phyloP scores from a whole-genome alignment of 2,888 invertebrate species.

The Philereme transversata region DNA sequence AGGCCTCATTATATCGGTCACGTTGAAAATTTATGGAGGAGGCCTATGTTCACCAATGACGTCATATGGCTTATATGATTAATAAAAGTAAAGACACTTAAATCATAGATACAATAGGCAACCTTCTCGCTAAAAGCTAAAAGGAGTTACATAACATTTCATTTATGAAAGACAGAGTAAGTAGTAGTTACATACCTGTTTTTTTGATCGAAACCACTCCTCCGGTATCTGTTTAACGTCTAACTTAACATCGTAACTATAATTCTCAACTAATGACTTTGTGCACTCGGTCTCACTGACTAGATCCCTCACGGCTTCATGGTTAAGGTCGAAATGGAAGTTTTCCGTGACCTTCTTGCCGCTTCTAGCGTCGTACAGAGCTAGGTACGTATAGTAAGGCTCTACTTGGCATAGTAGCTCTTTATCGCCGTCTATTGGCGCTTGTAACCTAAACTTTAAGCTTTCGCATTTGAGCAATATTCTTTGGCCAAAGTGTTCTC shows the following conservation, averaged over 20 bases:
- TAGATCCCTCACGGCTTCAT: constrained; percentile 86
- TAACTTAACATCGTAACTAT: constrained; percentile 82
- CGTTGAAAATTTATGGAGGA: too few relatives aligned
- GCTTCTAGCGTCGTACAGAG: constrained; percentile 94
- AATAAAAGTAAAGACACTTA: too few relatives aligned
- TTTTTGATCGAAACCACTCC: constrained; percentile 89
- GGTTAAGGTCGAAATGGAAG: constrained; percentile 95
- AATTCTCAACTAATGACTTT: constrained; percentile 79
- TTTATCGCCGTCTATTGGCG: constrained; percentile 89
- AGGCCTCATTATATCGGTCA: too few relatives aligned
- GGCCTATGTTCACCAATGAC: too few relatives aligned
- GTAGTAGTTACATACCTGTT: constrained; percentile 73
- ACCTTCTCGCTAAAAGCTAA: too few relatives aligned
- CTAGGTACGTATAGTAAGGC: constrained; percentile 95
- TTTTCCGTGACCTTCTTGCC: constrained; percentile 96
- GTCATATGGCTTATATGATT: too few relatives aligned
- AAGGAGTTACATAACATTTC: too few relatives aligned
- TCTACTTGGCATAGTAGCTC: constrained; percentile 93
- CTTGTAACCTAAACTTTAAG: constrained; percentile 93
- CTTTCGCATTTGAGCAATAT: constrained; percentile 93
- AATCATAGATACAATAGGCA: too few relatives aligned
- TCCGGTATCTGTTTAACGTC: constrained; percentile 88
- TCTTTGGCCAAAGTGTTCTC: constrained; percentile 94
- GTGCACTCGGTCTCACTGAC: constrained; percentile 77
- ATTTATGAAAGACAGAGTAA: not conserved